Conservation (phyloP, 1,140 invertebrate species). For the Popillia japonica region DNA sequence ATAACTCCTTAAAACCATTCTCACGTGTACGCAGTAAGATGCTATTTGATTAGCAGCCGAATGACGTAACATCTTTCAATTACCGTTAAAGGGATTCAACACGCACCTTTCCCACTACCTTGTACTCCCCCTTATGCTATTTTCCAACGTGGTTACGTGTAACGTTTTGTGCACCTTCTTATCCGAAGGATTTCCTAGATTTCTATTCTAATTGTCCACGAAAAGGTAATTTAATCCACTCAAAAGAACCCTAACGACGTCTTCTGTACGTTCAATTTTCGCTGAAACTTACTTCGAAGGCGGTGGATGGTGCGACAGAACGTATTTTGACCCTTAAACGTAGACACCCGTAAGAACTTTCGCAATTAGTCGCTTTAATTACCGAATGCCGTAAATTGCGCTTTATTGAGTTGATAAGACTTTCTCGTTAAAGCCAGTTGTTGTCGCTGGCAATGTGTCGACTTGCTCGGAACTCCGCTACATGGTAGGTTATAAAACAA, state of each 20-base stretch:
- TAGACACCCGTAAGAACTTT: constrained; percentile 2
- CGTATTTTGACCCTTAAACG: not conserved
- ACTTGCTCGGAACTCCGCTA: not conserved
- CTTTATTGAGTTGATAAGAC: constrained; percentile 19
- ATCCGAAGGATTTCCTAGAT: not conserved
- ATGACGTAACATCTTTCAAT: no score
- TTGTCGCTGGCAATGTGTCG: not conserved
- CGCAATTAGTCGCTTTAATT: constrained; percentile 30
- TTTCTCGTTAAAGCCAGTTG: not conserved
- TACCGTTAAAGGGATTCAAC: no score
- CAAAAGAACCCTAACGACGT: not conserved
- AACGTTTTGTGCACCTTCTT: no score
- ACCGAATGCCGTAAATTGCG: constrained; percentile 13
- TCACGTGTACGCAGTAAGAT: no score
- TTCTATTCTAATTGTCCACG: not conserved
- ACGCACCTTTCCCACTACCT: no score
- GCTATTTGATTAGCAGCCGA: no score
- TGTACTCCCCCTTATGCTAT: no score
- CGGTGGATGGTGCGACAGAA: not conserved
- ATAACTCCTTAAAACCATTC: no score
- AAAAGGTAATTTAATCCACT: constrained; percentile 7
- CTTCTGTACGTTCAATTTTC: constrained; percentile 18
- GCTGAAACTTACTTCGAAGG: not conserved
- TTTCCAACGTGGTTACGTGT: no score
- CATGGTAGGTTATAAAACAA: not conserved